phyloP scores from a whole-genome alignment of 2,888 invertebrate genomes.

The Labia minor region DNA sequence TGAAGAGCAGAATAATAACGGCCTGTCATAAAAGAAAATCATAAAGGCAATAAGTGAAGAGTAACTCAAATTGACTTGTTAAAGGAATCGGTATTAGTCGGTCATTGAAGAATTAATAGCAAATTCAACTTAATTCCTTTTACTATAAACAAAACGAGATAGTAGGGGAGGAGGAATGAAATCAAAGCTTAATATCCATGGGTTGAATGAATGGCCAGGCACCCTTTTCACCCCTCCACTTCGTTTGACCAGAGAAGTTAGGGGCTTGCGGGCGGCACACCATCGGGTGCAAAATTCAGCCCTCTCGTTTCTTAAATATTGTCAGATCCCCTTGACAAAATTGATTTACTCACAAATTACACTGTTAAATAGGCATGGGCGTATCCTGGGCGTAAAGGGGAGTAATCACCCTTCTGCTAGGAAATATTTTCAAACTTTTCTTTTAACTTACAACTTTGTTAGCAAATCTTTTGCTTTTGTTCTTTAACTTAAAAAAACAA shows the following conservation, averaged over 20 bases:
- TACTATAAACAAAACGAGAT: background rate
- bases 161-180: background rate
- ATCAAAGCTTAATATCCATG: background rate
- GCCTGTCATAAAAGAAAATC: too few relatives aligned
- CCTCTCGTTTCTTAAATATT: background rate
- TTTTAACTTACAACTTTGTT: too few relatives aligned
- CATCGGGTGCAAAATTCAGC: background rate
- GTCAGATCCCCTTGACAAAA: background rate
- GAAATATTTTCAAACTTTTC: too few relatives aligned
- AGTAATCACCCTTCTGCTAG: background rate
- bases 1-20: too few relatives aligned
- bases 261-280: background rate
- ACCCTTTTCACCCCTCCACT: background rate
- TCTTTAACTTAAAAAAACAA: too few relatives aligned
- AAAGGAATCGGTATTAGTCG: too few relatives aligned
- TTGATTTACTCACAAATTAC: slow-evolving; percentile 13
- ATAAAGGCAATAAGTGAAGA: too few relatives aligned
- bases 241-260: background rate
- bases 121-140: background rate
- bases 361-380: background rate
- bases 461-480: too few relatives aligned
- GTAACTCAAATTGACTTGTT: too few relatives aligned
- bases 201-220: background rate
- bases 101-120: too few relatives aligned
- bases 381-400: background rate